phyloP scores from a whole-genome alignment of 1,140 invertebrate species.

The Helicoverpa zea region DNA sequence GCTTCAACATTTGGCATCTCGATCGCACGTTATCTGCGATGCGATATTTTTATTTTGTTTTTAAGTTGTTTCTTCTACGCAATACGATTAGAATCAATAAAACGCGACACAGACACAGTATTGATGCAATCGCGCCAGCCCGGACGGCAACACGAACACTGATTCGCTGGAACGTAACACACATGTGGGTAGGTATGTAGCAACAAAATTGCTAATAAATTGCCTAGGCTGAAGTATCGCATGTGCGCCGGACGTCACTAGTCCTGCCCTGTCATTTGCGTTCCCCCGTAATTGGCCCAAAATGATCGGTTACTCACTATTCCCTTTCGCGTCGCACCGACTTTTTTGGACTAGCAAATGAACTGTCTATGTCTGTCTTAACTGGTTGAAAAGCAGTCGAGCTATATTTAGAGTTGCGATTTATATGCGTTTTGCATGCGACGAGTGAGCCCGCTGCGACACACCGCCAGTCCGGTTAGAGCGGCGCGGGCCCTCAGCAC shows the following conservation, averaged over 20 bases:
- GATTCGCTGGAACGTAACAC: not conserved
- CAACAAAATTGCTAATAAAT: slow-evolving; percentile 11
- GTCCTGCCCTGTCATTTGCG: slow-evolving; percentile 23
- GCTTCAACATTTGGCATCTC: not conserved
- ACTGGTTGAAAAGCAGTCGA: slow-evolving; percentile 12
- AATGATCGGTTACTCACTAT: slow-evolving; percentile 24
- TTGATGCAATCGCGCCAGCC: not conserved
- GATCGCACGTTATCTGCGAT: not conserved
- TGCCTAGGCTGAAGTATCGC: not conserved
- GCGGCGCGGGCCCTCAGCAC: not conserved
- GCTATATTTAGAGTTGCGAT: slow-evolving; percentile 22
- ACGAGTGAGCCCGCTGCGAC: not conserved
- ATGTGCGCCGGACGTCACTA: not conserved
- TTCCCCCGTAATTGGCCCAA: slow-evolving; percentile 33
- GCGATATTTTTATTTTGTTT: not conserved
- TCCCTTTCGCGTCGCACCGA: slow-evolving; percentile 8
- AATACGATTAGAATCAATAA: not conserved
- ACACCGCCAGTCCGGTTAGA: not conserved
- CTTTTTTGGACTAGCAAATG: slow-evolving; percentile 41
- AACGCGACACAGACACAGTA: not conserved
- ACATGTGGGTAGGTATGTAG: not conserved
- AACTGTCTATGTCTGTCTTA: slow-evolving; percentile 20
- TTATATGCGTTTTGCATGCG: slow-evolving; percentile 30
- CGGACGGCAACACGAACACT: not conserved
- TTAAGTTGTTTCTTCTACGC: not conserved